Evolutionary conservation across 2,888 invertebrate species (phyloP).

Genomic region (Bedellia somnulentella): DNA sequence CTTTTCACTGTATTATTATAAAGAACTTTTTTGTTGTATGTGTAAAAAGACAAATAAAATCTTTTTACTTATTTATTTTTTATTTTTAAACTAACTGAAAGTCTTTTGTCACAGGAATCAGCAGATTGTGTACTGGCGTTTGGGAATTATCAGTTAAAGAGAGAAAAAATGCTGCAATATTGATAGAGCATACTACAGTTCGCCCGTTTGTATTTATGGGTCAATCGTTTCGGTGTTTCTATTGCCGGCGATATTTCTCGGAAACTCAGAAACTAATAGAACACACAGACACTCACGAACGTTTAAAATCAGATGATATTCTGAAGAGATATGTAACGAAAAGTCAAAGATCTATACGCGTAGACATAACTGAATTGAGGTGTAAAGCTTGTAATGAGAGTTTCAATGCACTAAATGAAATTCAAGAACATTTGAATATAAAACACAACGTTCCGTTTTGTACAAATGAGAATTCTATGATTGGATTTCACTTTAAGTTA

Average conservation of each 20-base stretch:
- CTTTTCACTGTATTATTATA: no score
- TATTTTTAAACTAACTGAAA: no score
- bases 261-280: slow-evolving; percentile 18
- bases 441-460: slow-evolving; percentile 19
- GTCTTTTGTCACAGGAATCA: slow-evolving; percentile 2
- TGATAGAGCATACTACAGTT: slow-evolving; percentile 25
- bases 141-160: slow-evolving; percentile 31
- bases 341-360: slow-evolving; percentile 23
- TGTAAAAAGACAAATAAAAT: no score
- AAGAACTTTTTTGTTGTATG: no score
- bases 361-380: slow-evolving; percentile 25
- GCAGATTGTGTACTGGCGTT: slow-evolving; percentile 13
- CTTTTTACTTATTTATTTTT: no score
- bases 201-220: slow-evolving; percentile 31
- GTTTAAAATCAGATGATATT: slow-evolving; percentile 14
- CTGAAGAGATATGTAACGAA: slow-evolving; percentile 20
- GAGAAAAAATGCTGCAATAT: slow-evolving; percentile 24
- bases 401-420: slow-evolving; percentile 15
- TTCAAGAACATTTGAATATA: slow-evolving; percentile 19
- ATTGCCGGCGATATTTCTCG: slow-evolving; percentile 21
- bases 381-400: slow-evolving; percentile 20
- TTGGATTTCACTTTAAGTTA: slow-evolving; percentile 23
- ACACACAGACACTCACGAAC: slow-evolving; percentile 20
- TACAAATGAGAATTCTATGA: slow-evolving; percentile 24
- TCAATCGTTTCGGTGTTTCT: slow-evolving; percentile 30